Percentiles rank a stretch among this genome's conserved stretches.
These are phyloP conservation scores for Erebia ligea DNA, from an alignment of 2,888 invertebrate species.

Conservation along the genomic window DNA sequence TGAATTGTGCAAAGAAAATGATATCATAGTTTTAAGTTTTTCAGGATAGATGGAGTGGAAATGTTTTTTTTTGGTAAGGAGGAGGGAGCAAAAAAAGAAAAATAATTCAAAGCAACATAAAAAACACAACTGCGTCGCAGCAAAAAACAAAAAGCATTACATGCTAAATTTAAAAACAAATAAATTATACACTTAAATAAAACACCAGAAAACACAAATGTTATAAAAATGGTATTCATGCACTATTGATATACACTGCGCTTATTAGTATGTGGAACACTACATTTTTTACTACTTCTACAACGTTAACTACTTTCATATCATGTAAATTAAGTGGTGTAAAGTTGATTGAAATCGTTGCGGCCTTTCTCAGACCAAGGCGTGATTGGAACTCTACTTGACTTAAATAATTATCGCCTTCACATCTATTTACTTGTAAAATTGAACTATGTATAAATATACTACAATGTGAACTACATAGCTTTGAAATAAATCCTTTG, in stretches of 20 bases:
- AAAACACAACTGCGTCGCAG: constrained; percentile 67
- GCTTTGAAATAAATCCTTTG: background rate
- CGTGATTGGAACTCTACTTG: too few relatives aligned
- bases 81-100: constrained; percentile 57
- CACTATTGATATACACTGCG: constrained; percentile 39
- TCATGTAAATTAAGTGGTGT: background rate
- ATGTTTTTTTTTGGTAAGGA: constrained; percentile 30
- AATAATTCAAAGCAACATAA: constrained; percentile 79
- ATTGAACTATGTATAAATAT: too few relatives aligned
- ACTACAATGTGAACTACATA: background rate
- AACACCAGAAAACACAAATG: constrained; percentile 58
- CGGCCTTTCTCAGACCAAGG: too few relatives aligned
- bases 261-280: constrained; percentile 22
- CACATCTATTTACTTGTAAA: too few relatives aligned
- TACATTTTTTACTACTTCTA: constrained; percentile 8
- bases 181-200: constrained; percentile 41
- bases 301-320: constrained; percentile 16
- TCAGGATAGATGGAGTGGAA: constrained; percentile 10
- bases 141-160: constrained; percentile 68
- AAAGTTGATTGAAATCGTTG: constrained; percentile 41
- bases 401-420: too few relatives aligned
- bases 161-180: constrained; percentile 45
- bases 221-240: constrained; percentile 33
- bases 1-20: constrained; percentile 1
- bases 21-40: background rate